Conservation (phyloP, 2,888 invertebrate species). For the Morpho deidamia region DNA sequence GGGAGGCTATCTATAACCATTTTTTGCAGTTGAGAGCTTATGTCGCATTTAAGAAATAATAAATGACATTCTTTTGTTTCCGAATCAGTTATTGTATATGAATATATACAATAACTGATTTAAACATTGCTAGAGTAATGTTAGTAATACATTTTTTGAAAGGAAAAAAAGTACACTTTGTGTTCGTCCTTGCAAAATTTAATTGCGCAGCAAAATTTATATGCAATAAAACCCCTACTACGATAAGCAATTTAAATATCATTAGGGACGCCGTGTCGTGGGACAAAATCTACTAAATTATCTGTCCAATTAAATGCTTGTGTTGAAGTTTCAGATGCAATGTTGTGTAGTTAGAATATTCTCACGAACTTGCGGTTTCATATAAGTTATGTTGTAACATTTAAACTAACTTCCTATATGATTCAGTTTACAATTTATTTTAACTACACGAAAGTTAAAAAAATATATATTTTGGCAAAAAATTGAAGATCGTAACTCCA, state of each 20-base stretch:
- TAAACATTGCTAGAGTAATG: no score
- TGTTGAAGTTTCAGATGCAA: constrained; percentile 16
- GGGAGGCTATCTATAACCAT: no score
- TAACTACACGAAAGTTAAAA: no score
- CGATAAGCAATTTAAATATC: constrained; percentile 38
- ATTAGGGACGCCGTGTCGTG: constrained; percentile 50
- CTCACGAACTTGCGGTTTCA: constrained; percentile 19
- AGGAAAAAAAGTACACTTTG: background rate
- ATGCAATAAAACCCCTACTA: constrained; percentile 15
- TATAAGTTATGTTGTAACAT: constrained; percentile 14
- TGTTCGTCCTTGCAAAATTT: constrained; percentile 5
- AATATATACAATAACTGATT: no score
- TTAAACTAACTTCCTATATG: constrained; percentile 8
- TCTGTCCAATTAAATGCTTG: constrained; percentile 37
- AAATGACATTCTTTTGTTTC: no score
- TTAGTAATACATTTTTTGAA: no score
- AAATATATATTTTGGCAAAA: no score
- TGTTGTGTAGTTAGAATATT: constrained; percentile 13
- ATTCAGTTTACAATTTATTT: no score
- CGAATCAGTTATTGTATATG: no score
- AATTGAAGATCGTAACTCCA: no score
- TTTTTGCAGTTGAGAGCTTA: no score
- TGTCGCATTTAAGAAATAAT: no score
- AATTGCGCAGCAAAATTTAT: constrained; percentile 5
- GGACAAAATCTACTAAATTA: constrained; percentile 32